Evolutionary conservation across 2,113 vertebrate genomes (phyloP).

Genomic region (Chaetodon trifascialis): DNA sequence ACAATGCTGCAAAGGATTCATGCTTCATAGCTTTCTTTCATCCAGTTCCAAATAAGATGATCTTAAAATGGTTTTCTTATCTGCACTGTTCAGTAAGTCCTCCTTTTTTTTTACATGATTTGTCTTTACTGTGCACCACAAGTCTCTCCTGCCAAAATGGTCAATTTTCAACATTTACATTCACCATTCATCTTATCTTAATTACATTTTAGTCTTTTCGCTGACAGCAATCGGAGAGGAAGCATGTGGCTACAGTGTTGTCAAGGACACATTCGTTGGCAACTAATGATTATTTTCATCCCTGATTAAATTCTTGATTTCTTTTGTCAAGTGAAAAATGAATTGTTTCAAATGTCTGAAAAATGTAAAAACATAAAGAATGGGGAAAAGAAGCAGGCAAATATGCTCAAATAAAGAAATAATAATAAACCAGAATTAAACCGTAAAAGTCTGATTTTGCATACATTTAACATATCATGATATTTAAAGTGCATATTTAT

Average conservation of each 20-base stretch:
- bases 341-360: conserved; percentile 9
- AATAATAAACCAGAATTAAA: too few species aligned
- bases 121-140: background rate
- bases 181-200: background rate
- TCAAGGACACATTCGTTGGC: background rate
- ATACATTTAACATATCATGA: background rate
- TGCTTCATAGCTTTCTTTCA: conserved; percentile 23
- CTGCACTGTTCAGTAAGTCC: background rate
- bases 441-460: background rate
- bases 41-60: conserved; percentile 27
- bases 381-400: too few species aligned
- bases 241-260: background rate
- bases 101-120: background rate
- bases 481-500: background rate
- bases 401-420: too few species aligned
- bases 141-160: background rate
- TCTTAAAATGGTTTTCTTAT: background rate
- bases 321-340: background rate
- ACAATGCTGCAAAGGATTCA: conserved; percentile 10
- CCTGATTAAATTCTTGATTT: background rate
- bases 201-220: conserved; percentile 17
- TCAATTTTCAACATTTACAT: background rate
- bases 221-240: background rate
- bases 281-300: background rate
- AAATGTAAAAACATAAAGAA: background rate